Conservation (phyloP, 2,888 invertebrate species). For the Plebejus argus region DNA sequence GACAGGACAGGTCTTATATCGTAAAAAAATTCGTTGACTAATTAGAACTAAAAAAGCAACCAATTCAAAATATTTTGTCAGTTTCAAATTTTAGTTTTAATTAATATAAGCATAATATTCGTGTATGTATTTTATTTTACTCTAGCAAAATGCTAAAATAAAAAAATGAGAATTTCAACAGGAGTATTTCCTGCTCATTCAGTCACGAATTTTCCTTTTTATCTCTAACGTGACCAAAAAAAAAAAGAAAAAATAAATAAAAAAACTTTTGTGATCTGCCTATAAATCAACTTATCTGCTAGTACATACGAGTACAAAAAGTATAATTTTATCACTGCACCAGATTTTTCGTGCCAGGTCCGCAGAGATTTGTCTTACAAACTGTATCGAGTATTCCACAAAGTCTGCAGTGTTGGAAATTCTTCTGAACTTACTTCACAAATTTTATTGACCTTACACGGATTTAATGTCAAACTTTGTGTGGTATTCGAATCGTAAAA, state of each 20-base stretch:
- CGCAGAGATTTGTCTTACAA: conserved; percentile 10
- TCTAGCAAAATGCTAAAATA: no score
- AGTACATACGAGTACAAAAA: background rate
- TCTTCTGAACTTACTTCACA: background rate
- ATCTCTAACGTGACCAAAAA: background rate
- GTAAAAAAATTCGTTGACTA: no score
- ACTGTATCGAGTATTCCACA: conserved; percentile 7
- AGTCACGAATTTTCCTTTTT: background rate
- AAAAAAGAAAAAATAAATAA: no score
- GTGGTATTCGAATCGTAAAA: background rate
- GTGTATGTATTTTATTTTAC: no score
- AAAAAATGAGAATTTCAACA: no score
- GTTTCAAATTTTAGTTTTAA: no score
- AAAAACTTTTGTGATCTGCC: background rate
- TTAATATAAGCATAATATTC: no score
- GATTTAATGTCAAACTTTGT: background rate
- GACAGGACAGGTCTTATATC: no score
- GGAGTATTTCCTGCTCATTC: no score
- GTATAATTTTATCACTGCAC: conserved; percentile 31
- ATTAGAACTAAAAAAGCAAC: no score
- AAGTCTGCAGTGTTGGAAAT: conserved; percentile 9
- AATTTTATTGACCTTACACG: background rate
- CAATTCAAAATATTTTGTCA: no score
- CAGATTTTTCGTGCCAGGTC: conserved; percentile 28
- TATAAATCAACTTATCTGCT: background rate